Evolutionary conservation across 2,113 vertebrate genomes (phyloP).

Genomic region (Ochotona princeps): DNA sequence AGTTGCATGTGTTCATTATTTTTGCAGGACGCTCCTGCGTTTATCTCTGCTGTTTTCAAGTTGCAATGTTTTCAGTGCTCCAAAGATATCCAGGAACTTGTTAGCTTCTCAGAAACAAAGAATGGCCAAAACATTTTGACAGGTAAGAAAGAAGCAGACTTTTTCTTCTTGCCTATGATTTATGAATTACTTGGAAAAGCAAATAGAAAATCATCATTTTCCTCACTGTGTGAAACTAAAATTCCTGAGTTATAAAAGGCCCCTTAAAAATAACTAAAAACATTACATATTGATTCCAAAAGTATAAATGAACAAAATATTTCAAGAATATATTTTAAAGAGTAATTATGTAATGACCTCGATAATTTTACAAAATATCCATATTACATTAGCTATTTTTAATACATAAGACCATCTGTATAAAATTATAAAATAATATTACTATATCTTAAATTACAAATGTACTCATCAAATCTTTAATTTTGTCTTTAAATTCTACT

Average conservation of each 20-base stretch:
- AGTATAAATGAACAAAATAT: not conserved
- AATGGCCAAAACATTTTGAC: not conserved
- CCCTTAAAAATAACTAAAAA: not conserved
- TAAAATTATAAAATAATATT: no score
- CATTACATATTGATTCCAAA: not conserved
- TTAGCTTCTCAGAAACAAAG: not conserved
- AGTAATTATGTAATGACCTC: not conserved
- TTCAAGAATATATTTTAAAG: not conserved
- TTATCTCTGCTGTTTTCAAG: not conserved
- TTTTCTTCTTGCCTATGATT: not conserved
- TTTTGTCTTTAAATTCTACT: constrained; percentile 16
- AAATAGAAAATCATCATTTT: not conserved
- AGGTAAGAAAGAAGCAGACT: not conserved
- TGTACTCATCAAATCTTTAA: not conserved
- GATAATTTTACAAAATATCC: not conserved
- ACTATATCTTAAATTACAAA: not conserved
- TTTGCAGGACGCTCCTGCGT: not conserved
- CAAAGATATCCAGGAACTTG: not conserved
- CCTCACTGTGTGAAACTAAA: not conserved
- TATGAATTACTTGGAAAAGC: not conserved
- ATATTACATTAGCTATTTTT: not conserved
- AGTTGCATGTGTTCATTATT: not conserved
- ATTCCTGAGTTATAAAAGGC: not conserved
- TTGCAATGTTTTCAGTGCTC: not conserved
- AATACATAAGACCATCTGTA: no score